A percentile compares a stretch with the other conserved stretches of the same genome.
Evolutionary conservation across 2,888 invertebrate species (phyloP).

Genomic region (Tinea pellionella): DNA sequence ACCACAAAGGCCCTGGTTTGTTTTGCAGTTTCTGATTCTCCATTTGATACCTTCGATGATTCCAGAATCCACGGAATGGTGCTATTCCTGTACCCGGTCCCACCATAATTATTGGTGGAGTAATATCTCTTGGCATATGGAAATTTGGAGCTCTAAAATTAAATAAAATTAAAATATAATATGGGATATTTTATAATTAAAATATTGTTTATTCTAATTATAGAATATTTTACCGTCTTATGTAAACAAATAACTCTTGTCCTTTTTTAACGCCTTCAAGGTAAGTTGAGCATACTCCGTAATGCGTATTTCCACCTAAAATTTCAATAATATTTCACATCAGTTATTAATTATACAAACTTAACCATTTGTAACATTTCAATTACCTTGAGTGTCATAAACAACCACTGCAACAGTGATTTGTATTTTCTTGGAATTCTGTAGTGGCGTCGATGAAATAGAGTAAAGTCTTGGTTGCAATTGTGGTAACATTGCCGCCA

Average conservation of each 20-base stretch:
- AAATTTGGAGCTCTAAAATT: slow-evolving; percentile 82
- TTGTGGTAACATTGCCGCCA: slow-evolving; percentile 84
- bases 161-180: no score
- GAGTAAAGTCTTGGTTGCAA: slow-evolving; percentile 94
- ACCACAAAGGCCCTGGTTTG: slow-evolving; percentile 70
- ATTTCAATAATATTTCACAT: slow-evolving; percentile 14
- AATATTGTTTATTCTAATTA: no score
- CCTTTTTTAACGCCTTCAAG: slow-evolving; percentile 75
- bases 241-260: slow-evolving; percentile 78
- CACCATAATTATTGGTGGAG: slow-evolving; percentile 84
- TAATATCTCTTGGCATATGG: slow-evolving; percentile 81
- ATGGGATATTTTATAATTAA: no score
- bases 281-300: slow-evolving; percentile 94
- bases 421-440: slow-evolving; percentile 82
- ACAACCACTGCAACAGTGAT: slow-evolving; percentile 91
- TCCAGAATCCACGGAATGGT: slow-evolving; percentile 95
- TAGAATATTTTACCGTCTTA: slow-evolving; percentile 85
- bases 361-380: neutral
- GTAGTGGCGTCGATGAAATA: slow-evolving; percentile 87
- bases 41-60: slow-evolving; percentile 71
- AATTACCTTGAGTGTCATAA: slow-evolving; percentile 82
- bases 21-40: slow-evolving; percentile 24
- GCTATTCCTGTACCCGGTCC: slow-evolving; percentile 95
- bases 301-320: slow-evolving; percentile 81
- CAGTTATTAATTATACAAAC: neutral